Evolutionary conservation across 2,113 vertebrate species (phyloP).

Genomic region (Beaufortia kweichowensis): DNA sequence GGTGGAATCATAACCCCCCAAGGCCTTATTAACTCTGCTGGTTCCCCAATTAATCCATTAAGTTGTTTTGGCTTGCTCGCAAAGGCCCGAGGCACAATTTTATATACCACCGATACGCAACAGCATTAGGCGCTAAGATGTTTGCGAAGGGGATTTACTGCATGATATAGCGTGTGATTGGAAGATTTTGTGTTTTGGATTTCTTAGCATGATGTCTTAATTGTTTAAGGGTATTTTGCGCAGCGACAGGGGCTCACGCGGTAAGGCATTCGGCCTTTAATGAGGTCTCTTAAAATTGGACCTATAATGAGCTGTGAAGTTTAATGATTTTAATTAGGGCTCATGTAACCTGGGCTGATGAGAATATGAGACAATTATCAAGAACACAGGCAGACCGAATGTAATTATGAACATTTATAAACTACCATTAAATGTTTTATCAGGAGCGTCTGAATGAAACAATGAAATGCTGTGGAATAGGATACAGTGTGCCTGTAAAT

Average conservation of each 20-base stretch:
- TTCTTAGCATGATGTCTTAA: slow-evolving; percentile 6
- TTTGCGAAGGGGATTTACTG: slow-evolving; percentile 27
- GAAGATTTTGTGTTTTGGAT: slow-evolving; percentile 35
- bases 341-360: slow-evolving; percentile 39
- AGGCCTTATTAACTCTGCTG: slow-evolving; percentile 97
- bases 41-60: slow-evolving; percentile 95
- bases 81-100: slow-evolving; percentile 75
- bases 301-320: slow-evolving; percentile 39
- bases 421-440: not conserved
- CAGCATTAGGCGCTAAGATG: slow-evolving; percentile 60
- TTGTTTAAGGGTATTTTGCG: not conserved
- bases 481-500: not conserved
- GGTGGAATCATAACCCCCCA: slow-evolving; percentile 90
- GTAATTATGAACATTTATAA: slow-evolving; percentile 21
- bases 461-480: not conserved
- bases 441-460: not conserved
- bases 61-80: slow-evolving; percentile 91
- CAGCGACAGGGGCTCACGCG: not conserved
- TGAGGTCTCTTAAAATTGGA: slow-evolving; percentile 22
- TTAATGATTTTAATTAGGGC: slow-evolving; percentile 46
- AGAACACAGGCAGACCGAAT: not conserved
- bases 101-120: slow-evolving; percentile 65
- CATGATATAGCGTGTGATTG: slow-evolving; percentile 40
- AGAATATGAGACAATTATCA: slow-evolving; percentile 19
- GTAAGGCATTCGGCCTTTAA: not conserved